Base-by-base conservation (phyloP, 2,888 invertebrate genomes). In the Xestia c-nigrum region DNA sequence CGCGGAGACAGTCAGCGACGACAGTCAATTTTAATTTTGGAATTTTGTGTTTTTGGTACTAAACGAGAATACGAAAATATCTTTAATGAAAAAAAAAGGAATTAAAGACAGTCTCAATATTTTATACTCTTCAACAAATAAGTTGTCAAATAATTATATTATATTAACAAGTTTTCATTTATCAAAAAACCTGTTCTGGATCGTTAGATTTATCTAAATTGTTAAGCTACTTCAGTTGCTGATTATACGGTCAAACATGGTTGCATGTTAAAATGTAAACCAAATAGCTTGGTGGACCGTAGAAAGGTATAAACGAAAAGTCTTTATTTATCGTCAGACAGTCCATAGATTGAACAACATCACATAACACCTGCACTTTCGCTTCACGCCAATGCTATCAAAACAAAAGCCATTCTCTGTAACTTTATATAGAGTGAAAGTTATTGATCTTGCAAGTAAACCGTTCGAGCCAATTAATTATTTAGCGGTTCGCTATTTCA, bases 341-440 rank as follows among this genome's bases (percentile, higher is more conserved):
- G n/a, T 24, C 24, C 24, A 72, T 50, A 57, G 57, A 73, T 46
- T 43, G 47, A 72, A 65, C 73, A 57, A 65, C 52, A 73, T 73
- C 80, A 80, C 47, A 38, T 65, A 65, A 74, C 14, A 50, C 21
- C 7, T 46, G 16, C 38, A 83, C 80, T 83, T 80, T 80, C 83
- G 78, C 67, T 63, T 52, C 67, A 14, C 50, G 66, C 67, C 55
- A 66, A 63, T 31, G 57, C 59, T 46, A 40, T 52, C 16, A 24
- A 76, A 50, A 77, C 59, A 79, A 82, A 55, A 61, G 40, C 52
- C 38, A 82, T 71, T 76, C 63, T 38, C 66, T 63, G 5, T 24
- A 31, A 63, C 61, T 38, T 52, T 71, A 71, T 50, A 50, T 24
- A 50, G 67, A 79, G 84, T 79, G 81, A 81, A 84, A 84, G 81